These are phyloP conservation scores for Botia kubotai DNA, from an alignment of 2,797 vertebrate genomes.

Conservation along the genomic window DNA sequence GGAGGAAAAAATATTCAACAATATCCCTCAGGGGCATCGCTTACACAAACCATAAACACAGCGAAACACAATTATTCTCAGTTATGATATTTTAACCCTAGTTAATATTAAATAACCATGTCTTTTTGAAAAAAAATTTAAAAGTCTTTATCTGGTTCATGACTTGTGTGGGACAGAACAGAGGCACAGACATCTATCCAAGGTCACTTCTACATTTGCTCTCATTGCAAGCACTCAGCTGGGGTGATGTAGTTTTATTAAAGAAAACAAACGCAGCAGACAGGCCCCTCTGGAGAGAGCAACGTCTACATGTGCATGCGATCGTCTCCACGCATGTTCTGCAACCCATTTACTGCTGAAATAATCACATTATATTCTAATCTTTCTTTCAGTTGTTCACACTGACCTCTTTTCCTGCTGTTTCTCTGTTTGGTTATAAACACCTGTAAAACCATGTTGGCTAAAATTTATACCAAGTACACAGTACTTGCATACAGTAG, in stretches of 20 bases:
- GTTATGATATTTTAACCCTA: neutral
- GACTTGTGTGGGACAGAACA: conserved; percentile 70
- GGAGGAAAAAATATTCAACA: neutral
- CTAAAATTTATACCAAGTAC: neutral
- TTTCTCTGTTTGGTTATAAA: conserved; percentile 19
- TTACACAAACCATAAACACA: neutral
- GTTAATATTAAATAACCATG: neutral
- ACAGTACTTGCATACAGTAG: neutral
- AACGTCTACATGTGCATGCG: conserved; percentile 46
- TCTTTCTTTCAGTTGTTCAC: conserved; percentile 27
- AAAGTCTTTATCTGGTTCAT: conserved; percentile 15
- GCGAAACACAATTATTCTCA: neutral
- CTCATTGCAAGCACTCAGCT: conserved; percentile 70
- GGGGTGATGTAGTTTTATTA: conserved; percentile 83
- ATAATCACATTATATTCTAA: conserved; percentile 45
- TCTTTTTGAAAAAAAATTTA: neutral
- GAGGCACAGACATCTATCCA: conserved; percentile 62
- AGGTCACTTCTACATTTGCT: conserved; percentile 72
- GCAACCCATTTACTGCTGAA: conserved; percentile 8
- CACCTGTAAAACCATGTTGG: conserved; percentile 40
- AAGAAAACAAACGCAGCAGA: conserved; percentile 82
- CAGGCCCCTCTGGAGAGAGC: conserved; percentile 58
- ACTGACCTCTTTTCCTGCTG: conserved; percentile 45
- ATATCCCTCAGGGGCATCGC: neutral
- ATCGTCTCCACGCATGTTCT: conserved; percentile 31